Base-by-base conservation (phyloP, 2,888 invertebrate species). In the Oasisia sp. region DNA sequence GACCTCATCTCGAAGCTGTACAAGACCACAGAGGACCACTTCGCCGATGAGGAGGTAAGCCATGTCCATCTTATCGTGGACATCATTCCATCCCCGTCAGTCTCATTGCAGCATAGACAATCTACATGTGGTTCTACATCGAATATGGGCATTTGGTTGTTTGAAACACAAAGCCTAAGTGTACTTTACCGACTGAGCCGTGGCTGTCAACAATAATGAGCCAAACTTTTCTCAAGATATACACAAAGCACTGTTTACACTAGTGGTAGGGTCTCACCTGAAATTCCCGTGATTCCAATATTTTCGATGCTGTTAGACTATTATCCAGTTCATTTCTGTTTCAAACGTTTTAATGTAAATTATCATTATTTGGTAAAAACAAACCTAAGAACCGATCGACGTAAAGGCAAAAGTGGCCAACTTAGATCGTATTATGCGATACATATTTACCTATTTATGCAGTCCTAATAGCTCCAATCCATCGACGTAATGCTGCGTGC, bases 21-120 rank as follows among this genome's bases (percentile, higher is more conserved):
- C 50, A 38, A 91, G 32, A 74, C 91, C 44, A 90, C 91, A 44
- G 91, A 32, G 8, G 44, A 91, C 9, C 93, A 93, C 92, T 93
- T 93, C 91, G n/a, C 32, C 8, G 44, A 93, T 32, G 93, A 93
- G 50, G 93, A 93, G 93, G 93, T 93, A 89, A 38, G 38, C 38
- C 38, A 38, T 38, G 2, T 38, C 38, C 38, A 4, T 38, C 38
- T 38, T 38, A 38, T 38, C 38, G 38, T 38, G 38, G 2, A 38
- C 38, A 38, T 38, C 38, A 38, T 38, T 38, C 2, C 38, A 1
- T 38, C 38, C 2, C 38, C 38, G 38, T 4, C 27, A 19, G 74
- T 74, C 27, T 74, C 27, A 3, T 7, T 19, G 74, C 74, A 74
- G 74, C 74, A 74, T 4, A 74, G 7, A 27, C 74, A 74, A 5